Percentiles rank a stretch among this genome's conserved stretches.
phyloP scores from a whole-genome alignment of 2,797 vertebrate genomes.

The Argya squamiceps region DNA sequence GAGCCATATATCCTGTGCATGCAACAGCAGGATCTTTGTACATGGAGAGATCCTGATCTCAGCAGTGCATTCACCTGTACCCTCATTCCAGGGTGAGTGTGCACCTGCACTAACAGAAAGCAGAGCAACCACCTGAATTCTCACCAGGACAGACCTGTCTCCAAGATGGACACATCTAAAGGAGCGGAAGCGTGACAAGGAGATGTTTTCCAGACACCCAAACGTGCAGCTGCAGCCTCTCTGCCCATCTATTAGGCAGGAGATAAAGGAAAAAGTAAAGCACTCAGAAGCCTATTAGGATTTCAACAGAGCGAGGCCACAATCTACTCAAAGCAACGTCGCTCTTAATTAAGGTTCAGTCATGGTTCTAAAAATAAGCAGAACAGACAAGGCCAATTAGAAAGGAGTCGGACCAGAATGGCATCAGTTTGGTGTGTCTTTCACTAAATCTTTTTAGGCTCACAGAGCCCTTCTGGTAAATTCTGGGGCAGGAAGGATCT shows the following conservation, averaged over 20 bases:
- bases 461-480: not conserved
- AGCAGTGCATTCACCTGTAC: not conserved
- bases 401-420: not conserved
- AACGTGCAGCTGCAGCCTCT: fast-evolving
- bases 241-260: not conserved
- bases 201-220: not conserved
- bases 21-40: not conserved
- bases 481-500: not conserved
- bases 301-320: not conserved
- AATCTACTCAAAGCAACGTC: conserved; percentile 40
- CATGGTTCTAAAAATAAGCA: conserved; percentile 54
- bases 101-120: not conserved
- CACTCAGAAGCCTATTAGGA: conserved; percentile 61
- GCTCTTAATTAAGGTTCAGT: conserved; percentile 44
- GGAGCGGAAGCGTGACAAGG: fast-evolving
- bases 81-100: not conserved
- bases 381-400: conserved; percentile 31
- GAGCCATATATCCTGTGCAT: fast-evolving
- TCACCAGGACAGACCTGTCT: fast-evolving
- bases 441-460: not conserved
- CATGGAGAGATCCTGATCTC: not conserved
- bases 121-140: not conserved
- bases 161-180: not conserved
- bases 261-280: conserved; percentile 53
- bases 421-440: not conserved